These are phyloP conservation scores for Anastrepha ludens DNA, from an alignment of 1,140 invertebrate genomes.

Conservation along the genomic window DNA sequence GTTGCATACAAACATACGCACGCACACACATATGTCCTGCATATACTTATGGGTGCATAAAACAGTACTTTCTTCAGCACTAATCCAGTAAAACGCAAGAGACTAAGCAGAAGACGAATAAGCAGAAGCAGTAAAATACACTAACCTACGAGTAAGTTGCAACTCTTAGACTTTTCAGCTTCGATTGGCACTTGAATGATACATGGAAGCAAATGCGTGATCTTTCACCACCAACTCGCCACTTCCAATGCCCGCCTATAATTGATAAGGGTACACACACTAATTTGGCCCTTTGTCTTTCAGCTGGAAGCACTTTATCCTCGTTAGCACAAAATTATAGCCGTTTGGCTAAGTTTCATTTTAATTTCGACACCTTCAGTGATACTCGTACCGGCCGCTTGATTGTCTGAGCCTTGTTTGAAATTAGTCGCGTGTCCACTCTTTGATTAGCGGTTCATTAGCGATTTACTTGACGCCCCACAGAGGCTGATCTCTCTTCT, in stretches of 20 bases:
- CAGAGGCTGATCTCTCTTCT: neutral
- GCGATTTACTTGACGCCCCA: slow-evolving; percentile 36
- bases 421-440: slow-evolving; percentile 39
- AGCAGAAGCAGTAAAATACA: neutral
- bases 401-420: neutral
- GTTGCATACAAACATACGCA: neutral
- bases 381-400: neutral
- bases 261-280: neutral
- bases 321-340: slow-evolving; percentile 32
- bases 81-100: no score
- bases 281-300: slow-evolving; percentile 9
- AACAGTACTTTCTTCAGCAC: neutral
- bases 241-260: neutral
- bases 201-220: neutral
- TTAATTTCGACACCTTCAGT: slow-evolving; percentile 42
- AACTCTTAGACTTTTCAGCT: neutral
- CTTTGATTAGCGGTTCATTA: slow-evolving; percentile 55
- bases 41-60: neutral
- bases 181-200: slow-evolving; percentile 40
- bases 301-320: slow-evolving; percentile 13
- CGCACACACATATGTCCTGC: neutral
- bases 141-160: neutral
- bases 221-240: neutral
- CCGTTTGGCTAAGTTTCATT: slow-evolving; percentile 42
- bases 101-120: no score